A percentile compares a stretch with the other conserved stretches of the same genome.
Conservation (phyloP, 1,140 invertebrate species). For the Drosophila ogumai region DNA sequence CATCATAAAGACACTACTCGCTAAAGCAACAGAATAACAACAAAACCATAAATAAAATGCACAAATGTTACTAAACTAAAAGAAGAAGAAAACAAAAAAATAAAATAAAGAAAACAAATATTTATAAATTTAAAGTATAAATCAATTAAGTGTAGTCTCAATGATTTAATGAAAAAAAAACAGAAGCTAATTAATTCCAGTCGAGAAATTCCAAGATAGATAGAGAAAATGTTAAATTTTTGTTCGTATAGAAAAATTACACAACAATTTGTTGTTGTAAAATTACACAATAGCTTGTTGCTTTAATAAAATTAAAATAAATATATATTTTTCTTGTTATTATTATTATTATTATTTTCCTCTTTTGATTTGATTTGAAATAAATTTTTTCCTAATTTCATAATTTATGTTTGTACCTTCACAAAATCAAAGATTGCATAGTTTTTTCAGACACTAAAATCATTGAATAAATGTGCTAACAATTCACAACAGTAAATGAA, state of each 20-base stretch:
- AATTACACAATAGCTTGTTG: neutral
- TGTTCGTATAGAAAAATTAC: neutral
- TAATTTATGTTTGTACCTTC: too few relatives aligned
- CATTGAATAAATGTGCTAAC: slow-evolving; percentile 37
- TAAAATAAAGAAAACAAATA: neutral
- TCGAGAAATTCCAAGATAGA: neutral
- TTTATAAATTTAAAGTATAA: slow-evolving; percentile 15
- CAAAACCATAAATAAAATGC: slow-evolving; percentile 41
- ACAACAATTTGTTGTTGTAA: neutral
- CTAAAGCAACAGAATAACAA: slow-evolving; percentile 20
- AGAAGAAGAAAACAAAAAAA: slow-evolving; percentile 1
- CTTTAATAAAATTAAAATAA: too few relatives aligned
- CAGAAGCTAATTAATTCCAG: slow-evolving; percentile 13
- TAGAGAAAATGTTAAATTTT: neutral
- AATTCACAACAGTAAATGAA: slow-evolving; percentile 1
- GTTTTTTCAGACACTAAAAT: slow-evolving; percentile 8
- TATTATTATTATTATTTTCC: too few relatives aligned
- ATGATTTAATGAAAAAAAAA: slow-evolving; percentile 11
- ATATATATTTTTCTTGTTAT: neutral
- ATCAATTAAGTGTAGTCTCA: slow-evolving; percentile 19
- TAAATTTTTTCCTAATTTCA: too few relatives aligned
- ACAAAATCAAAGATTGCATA: slow-evolving; percentile 1
- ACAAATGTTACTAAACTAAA: slow-evolving; percentile 43
- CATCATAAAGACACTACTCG: slow-evolving; percentile 29
- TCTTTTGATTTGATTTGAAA: neutral